A percentile compares a stretch with the other conserved stretches of the same genome.
Conservation (phyloP, 2,888 invertebrate species). For the Odontocolon sp. region DNA sequence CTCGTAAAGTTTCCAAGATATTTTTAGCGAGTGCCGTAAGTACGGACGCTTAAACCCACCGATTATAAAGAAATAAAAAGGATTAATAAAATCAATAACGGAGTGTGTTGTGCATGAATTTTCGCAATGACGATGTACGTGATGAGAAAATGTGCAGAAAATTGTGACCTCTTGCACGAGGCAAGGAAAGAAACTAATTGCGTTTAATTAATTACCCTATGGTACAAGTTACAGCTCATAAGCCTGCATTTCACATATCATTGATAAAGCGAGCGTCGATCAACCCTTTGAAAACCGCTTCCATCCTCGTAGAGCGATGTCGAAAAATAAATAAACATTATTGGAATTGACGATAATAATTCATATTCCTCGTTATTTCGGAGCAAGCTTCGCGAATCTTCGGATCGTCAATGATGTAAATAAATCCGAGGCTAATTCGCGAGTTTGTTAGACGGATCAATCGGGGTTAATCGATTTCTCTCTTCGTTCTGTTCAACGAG, state of each 20-base stretch:
- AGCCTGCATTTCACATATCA: conserved; percentile 49
- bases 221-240: conserved; percentile 51
- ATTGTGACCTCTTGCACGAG: neutral
- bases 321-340: conserved; percentile 2
- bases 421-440: conserved; percentile 12
- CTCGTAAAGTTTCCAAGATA: neutral
- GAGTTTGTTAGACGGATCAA: neutral
- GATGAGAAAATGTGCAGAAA: neutral
- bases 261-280: conserved; percentile 18
- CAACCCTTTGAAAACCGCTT: conserved; percentile 1
- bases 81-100: conserved; percentile 13
- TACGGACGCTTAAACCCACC: conserved; percentile 11
- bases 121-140: neutral
- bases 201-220: conserved; percentile 27
- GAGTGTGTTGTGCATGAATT: neutral
- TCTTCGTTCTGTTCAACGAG: conserved; percentile 25
- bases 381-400: neutral
- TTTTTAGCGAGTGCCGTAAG: conserved; percentile 7
- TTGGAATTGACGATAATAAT: neutral
- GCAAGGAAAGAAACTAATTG: neutral
- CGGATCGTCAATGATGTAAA: conserved; percentile 22
- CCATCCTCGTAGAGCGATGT: neutral
- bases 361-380: conserved; percentile 15
- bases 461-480: conserved; percentile 24
- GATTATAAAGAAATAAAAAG: too few relatives aligned